Base-by-base conservation (phyloP, 2,888 invertebrate genomes). In the Thecocarcelia acutangulata region DNA sequence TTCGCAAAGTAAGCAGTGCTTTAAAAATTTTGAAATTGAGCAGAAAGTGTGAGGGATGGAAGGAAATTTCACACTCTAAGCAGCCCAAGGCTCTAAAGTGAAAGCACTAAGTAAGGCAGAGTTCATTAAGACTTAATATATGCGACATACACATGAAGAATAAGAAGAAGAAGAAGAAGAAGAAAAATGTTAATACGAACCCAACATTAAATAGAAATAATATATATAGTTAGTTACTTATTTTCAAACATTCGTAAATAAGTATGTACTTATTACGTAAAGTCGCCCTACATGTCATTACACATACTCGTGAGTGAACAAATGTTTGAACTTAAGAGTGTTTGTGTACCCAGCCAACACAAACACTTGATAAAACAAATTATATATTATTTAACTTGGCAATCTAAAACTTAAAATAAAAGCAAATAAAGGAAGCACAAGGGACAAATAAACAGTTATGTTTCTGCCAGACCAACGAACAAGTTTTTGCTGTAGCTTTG, bases 101-200 rank as follows among this genome's bases (percentile, higher is more conserved):
- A 72, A 64, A 56, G 37, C 58, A 42, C 40, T 78, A 44, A 59
- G 37, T 24, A 52, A 50, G 21, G 15, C 72, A 64, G 66, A 78
- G 78, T 78, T 78, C 59, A 64, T 72, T 78, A 59, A 59, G 78
- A 66, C 64, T 78, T 66, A 59, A 72, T 72, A 46, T 78, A 44
- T 72, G 58, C 72, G 78, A 72, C 78, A 78, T 37, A 24, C 37
- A 64, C n/a, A n/a, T n/a, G n/a, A n/a, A n/a, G n/a, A n/a, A n/a
- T n/a, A n/a, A n/a, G 50, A 50, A 58, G 33, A 59, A 64, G 3
- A 61, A 50, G n/a, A n/a, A n/a, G n/a, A 13, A 64, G 3, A 44
- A 50, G 9, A 17, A 64, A 72, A 66, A 52, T 63, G 58, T 58
- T 46, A 58, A 70, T 66, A 46, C 44, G 66, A 66, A 78, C 58